These are phyloP conservation scores for Latheticus oryzae DNA, from an alignment of 2,888 invertebrate species.

Conservation along the genomic window DNA sequence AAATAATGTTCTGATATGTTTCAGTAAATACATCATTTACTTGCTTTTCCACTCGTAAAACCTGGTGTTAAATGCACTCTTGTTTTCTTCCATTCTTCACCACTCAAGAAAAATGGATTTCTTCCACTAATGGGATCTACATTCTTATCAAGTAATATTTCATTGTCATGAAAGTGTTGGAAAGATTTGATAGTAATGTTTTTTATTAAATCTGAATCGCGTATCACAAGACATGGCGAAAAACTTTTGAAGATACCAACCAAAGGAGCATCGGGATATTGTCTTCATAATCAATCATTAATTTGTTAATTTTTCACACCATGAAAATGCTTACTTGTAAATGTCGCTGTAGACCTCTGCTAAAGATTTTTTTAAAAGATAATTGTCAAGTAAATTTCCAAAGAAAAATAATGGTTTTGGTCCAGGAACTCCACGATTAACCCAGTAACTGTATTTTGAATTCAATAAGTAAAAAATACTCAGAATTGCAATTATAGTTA, in stretches of 20 bases:
- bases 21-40: background rate
- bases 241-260: constrained; percentile 60
- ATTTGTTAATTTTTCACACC: background rate
- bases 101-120: constrained; percentile 66
- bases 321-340: constrained; percentile 44
- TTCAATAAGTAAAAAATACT: constrained; percentile 11
- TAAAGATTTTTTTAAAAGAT: constrained; percentile 50
- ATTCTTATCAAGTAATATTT: constrained; percentile 60
- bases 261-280: constrained; percentile 56
- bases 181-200: constrained; percentile 60
- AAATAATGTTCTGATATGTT: constrained; percentile 2
- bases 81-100: constrained; percentile 67
- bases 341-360: constrained; percentile 24
- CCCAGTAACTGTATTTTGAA: constrained; percentile 44
- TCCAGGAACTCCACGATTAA: constrained; percentile 50
- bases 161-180: constrained; percentile 61
- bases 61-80: constrained; percentile 67
- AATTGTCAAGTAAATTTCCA: constrained; percentile 50
- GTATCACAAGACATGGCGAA: constrained; percentile 56
- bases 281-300: constrained; percentile 44
- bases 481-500: no score
- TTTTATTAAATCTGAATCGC: constrained; percentile 60
- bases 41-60: constrained; percentile 67
- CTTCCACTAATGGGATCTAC: constrained; percentile 65
- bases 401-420: constrained; percentile 45